Evolutionary conservation across 2,797 vertebrate species (phyloP).

Genomic region (Rhyacichthys aspro): DNA sequence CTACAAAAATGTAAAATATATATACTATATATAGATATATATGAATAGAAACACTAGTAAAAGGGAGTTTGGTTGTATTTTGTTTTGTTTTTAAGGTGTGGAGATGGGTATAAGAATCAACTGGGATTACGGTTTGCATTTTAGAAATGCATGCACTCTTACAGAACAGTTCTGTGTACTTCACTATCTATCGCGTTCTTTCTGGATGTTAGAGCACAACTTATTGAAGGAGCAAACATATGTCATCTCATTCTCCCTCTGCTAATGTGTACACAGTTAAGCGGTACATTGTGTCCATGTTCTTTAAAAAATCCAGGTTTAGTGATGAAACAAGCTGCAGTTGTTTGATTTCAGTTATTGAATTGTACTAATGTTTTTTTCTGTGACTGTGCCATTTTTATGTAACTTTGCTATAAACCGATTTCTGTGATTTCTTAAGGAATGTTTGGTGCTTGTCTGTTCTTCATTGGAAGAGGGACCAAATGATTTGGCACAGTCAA

Average conservation of each 20-base stretch:
- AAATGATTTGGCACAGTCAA: conserved; percentile 64
- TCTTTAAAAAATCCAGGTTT: conserved; percentile 34
- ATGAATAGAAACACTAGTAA: conserved; percentile 68
- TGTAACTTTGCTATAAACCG: conserved; percentile 70
- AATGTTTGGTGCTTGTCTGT: conserved; percentile 69
- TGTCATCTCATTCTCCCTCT: conserved; percentile 43
- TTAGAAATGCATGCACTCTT: conserved; percentile 86
- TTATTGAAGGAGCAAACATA: conserved; percentile 35
- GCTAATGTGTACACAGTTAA: conserved; percentile 47
- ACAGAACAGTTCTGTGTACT: conserved; percentile 82
- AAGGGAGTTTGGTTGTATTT: conserved; percentile 65
- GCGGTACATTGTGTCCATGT: conserved; percentile 39
- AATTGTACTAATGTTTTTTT: conserved; percentile 63
- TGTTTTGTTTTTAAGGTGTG: conserved; percentile 59
- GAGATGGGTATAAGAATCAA: conserved; percentile 62
- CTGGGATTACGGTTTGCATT: conserved; percentile 81
- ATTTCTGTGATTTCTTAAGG: conserved; percentile 64
- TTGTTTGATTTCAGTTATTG: conserved; percentile 39
- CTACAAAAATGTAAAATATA: conserved; percentile 70
- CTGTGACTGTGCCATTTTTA: conserved; percentile 78
- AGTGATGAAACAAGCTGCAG: conserved; percentile 26
- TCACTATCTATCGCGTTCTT: conserved; percentile 71
- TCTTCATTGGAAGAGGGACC: conserved; percentile 76
- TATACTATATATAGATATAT: conserved; percentile 59
- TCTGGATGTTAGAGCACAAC: conserved; percentile 78